Evolutionary conservation across 2,888 invertebrate species (phyloP).

Genomic region (Meteorus colon): DNA sequence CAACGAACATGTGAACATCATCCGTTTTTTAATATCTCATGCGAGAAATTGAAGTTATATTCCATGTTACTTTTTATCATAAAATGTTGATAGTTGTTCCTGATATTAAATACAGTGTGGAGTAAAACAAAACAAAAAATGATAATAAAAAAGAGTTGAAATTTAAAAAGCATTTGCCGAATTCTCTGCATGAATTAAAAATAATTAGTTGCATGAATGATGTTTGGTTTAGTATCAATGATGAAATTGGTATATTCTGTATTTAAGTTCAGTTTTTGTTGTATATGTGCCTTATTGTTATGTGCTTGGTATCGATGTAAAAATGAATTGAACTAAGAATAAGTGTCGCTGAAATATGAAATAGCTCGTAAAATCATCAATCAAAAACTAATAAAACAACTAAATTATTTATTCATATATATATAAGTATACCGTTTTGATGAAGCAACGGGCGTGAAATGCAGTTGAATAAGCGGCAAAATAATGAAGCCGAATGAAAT

Average conservation of each 20-base stretch:
- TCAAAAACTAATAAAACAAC: conserved; percentile 53
- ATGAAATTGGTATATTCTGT: conserved; percentile 38
- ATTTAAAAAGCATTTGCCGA: conserved; percentile 23
- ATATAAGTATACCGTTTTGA: conserved; percentile 37
- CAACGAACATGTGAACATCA: background rate
- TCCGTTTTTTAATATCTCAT: background rate
- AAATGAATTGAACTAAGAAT: conserved; percentile 43
- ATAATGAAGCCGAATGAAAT: conserved; percentile 22
- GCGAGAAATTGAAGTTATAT: background rate
- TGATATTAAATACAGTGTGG: conserved; percentile 52
- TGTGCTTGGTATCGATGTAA: conserved; percentile 54
- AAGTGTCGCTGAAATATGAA: conserved; percentile 66
- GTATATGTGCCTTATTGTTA: conserved; percentile 51
- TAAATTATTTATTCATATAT: background rate
- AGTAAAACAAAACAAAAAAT: conserved; percentile 44
- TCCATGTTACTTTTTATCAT: background rate
- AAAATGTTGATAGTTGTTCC: conserved; percentile 36
- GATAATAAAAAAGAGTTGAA: conserved; percentile 47
- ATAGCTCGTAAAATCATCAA: conserved; percentile 69
- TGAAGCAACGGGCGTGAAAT: conserved; percentile 58
- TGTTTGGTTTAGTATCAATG: background rate
- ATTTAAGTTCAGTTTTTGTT: conserved; percentile 47
- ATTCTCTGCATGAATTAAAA: background rate
- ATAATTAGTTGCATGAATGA: conserved; percentile 15
- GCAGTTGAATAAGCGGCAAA: conserved; percentile 45